A percentile compares a stretch with the other conserved stretches of the same genome.
phyloP scores from a whole-genome alignment of 2,797 vertebrate species.

The Varecia variegata region DNA sequence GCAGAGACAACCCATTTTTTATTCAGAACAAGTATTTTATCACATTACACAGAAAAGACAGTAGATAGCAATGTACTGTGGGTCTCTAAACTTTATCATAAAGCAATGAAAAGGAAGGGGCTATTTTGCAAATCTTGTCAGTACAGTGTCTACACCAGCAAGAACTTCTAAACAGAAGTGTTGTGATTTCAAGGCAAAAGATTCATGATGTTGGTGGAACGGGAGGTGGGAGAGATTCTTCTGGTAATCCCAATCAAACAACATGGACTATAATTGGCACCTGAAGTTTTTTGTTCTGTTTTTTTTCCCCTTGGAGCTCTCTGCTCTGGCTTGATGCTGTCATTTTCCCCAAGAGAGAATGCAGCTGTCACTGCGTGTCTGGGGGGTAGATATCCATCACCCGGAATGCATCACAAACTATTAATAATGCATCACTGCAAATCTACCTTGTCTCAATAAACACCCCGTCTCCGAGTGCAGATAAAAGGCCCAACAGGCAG shows the following conservation, averaged over 20 bases:
- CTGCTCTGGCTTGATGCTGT: slow-evolving; percentile 44
- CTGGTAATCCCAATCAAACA: neutral
- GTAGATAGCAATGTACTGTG: neutral
- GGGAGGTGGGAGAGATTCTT: neutral
- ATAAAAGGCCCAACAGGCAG: slow-evolving; percentile 74
- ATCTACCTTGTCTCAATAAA: slow-evolving; percentile 79
- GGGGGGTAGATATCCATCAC: slow-evolving; percentile 75
- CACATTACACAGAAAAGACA: neutral
- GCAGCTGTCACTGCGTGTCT: slow-evolving; percentile 69
- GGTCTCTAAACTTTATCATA: neutral
- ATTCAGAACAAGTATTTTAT: neutral
- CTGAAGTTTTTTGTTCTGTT: neutral
- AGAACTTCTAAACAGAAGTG: neutral
- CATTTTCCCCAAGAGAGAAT: slow-evolving; percentile 74
- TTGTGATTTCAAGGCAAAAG: neutral
- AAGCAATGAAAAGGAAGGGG: neutral
- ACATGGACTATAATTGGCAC: neutral
- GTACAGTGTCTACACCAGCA: neutral
- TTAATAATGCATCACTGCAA: slow-evolving; percentile 77
- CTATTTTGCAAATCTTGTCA: neutral
- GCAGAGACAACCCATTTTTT: neutral
- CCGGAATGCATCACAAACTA: slow-evolving; percentile 69
- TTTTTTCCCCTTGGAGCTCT: neutral
- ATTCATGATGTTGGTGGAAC: neutral
- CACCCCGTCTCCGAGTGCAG: slow-evolving; percentile 69